Base-by-base conservation (phyloP, 1,140 invertebrate genomes). In the Nylanderia fulva region DNA sequence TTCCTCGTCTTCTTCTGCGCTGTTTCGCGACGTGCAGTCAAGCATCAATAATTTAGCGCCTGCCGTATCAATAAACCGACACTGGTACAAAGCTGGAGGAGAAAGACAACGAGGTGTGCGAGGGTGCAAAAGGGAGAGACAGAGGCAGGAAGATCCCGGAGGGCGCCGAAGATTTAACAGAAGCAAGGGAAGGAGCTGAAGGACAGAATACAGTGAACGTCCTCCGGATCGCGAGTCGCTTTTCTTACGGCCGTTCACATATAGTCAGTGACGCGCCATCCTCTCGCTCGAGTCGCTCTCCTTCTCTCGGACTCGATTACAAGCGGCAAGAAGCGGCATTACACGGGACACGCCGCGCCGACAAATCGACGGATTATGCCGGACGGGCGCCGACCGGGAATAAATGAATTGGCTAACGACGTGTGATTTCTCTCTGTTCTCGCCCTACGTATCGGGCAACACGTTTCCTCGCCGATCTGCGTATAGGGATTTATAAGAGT, bases 281-380 rank as follows among this genome's bases (percentile, higher is more conserved):
- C 80, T 88, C 86, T 88, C 86, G 85, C 88, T 87, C 89, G 82
- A 84, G 69, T 89, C 76, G 72, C 84, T 66, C 87, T 76, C 83
- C 86, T 88, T 86, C 56, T 60, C 66, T 71, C 82, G 39, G 68
- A 80, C 88, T 93, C 93, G 93, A 93, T 94, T 93, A 94, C 93
- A 93, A 93, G 77, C 88, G 74, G 79, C 92, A 94, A 94, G 92
- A 94, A 94, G 82, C 66, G 74, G 60, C 91, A 93, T 94, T 93
- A 94, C 93, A 94, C 90, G 92, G 88, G 90, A 92, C 93, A 92
- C 91, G 91, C 76, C 90, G 91, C 87, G 93, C 93, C 93, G 92
- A 93, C 93, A 94, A 94, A 94, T 94, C 93, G 93, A 93, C 90
- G 87, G 91, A 94, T 93, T 94, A 94, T 94, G 90, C 92, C 87